Evolutionary conservation across 2,888 invertebrate genomes (phyloP).

Genomic region (Phrixothrix hirtus): DNA sequence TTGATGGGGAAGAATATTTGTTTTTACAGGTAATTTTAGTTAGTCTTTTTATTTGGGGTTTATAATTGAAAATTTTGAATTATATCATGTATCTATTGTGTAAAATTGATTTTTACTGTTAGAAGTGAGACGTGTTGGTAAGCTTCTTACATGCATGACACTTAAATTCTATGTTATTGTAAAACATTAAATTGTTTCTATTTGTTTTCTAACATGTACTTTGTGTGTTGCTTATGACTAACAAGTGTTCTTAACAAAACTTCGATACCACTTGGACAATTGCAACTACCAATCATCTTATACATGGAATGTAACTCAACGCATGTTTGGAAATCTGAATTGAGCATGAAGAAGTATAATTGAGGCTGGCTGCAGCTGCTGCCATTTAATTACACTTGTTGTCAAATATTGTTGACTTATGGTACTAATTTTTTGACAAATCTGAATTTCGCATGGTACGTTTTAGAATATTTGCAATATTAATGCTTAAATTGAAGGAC

Average conservation of each 20-base stretch:
- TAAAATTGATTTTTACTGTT: not conserved
- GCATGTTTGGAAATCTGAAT: constrained; percentile 42
- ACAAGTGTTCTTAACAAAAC: constrained; percentile 13
- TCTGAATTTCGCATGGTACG: constrained; percentile 9
- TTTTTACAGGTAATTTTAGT: constrained; percentile 53
- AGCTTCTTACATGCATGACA: constrained; percentile 13
- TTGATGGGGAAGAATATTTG: constrained; percentile 54
- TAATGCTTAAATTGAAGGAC: constrained; percentile 9
- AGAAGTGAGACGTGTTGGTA: constrained; percentile 10
- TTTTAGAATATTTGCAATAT: constrained; percentile 18
- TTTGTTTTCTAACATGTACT: constrained; percentile 19
- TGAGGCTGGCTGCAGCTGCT: constrained; percentile 53
- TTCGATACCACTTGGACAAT: constrained; percentile 20
- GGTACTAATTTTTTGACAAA: not conserved
- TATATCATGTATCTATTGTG: constrained; percentile 6
- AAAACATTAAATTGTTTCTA: constrained; percentile 1
- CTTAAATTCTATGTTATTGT: not conserved
- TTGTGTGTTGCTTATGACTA: constrained; percentile 40
- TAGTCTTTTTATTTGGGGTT: constrained; percentile 20
- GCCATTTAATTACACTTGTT: constrained; percentile 39
- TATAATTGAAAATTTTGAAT: not conserved
- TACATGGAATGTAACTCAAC: constrained; percentile 25
- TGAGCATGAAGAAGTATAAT: constrained; percentile 45
- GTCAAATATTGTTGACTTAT: not conserved
- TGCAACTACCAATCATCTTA: constrained; percentile 17